Evolutionary conservation across 2,888 invertebrate genomes (phyloP), one percentile per base, ranked within the genome.

Genomic region (Spatulosminthurus flaviceps): DNA sequence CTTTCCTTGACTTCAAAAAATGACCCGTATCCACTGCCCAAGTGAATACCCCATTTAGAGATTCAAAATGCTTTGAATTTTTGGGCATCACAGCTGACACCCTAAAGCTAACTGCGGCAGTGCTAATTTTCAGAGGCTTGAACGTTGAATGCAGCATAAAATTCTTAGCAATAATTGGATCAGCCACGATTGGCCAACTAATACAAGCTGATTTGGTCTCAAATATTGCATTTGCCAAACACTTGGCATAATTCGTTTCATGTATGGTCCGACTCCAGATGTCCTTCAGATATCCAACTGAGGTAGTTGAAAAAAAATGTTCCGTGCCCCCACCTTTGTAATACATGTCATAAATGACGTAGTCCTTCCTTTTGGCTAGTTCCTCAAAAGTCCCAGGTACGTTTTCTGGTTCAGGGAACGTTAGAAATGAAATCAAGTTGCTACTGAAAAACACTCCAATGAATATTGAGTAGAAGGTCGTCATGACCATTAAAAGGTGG

Each of bases 391-490:
- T n/a, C n/a, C n/a, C n/a, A n/a, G 77, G 77, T 9, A 77, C n/a
- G 9, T 1, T 9, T 1, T 77, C 77, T 9, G 70, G 60, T 21
- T 70, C 60, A 0, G 77, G 77, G 61, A 77, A 71, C 11, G 70
- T 51, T n/a, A 77, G 70, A 51, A 70, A 77, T 21, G 29, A 28
- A 22, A 77, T 70, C 24, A 77, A 51, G 28, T 70, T 51, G 11
- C 51, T 51, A 22, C 51, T 70, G 60, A 29, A 70, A 26, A 9
- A 51, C 4, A 43, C 29, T 7, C 70, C 71, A 2, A 77, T 19
- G n/a, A 77, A n/a, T 5, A 71, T 51, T 9, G 60, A 1, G 28
- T 60, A 77, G 26, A 70, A 77, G 5, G 70, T 13, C 29, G 61
- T 22, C 19, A 60, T 1, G 26, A 64, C 43, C 42, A 24, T 43